Evolutionary conservation across 1,140 invertebrate genomes (phyloP), one percentile per base, ranked within the genome.

Genomic region (Stratiolaelaps scimitus): DNA sequence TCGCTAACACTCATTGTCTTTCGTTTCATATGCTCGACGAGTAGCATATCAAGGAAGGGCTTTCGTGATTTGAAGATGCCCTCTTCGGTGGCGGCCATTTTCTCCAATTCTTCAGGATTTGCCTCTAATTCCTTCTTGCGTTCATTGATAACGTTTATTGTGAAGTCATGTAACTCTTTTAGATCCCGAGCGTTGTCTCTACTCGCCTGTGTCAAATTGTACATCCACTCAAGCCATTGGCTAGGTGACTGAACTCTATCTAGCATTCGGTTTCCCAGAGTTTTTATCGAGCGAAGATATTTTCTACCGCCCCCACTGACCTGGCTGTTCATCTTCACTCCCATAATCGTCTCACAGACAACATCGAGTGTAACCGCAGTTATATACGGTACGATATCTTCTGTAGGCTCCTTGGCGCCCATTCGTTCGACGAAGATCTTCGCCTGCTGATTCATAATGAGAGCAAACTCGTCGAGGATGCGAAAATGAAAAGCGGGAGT

Each of bases 401-500:
- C 84, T 4, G 28, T 26, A 4, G 28, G 23, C 10, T 53, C 84
- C 69, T 85, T 79, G 19, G 74, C 71, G 43, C 78, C 70, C 65
- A 93, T 71, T 70, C 83, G 81, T 5, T 82, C 73, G 0, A 84
- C 78, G 47, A 92, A 76, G 17, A 82, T 78, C 6, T 80, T 74
- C 29, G 82, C 78, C 70, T 91, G 85, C 67, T 85, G 82, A 69
- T 84, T 83, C 74, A 92, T 88, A 1, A 90, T 80, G 30, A 83
- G 81, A 10, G 89, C 71, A 71, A 92, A 92, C 69, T 86, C 82
- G 69, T 92, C 83, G 47, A 92, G 77, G 56, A 92, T 88, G 67
- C 83, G 82, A 71, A 89, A 89, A 75, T 92, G 89, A 74, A 92
- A 92, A 0, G 88, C 83, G 23, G 89, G 89, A 1, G 88, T 92